Evolutionary conservation across 2,113 vertebrate genomes (phyloP).

Genomic region (Aphyosemion australe): DNA sequence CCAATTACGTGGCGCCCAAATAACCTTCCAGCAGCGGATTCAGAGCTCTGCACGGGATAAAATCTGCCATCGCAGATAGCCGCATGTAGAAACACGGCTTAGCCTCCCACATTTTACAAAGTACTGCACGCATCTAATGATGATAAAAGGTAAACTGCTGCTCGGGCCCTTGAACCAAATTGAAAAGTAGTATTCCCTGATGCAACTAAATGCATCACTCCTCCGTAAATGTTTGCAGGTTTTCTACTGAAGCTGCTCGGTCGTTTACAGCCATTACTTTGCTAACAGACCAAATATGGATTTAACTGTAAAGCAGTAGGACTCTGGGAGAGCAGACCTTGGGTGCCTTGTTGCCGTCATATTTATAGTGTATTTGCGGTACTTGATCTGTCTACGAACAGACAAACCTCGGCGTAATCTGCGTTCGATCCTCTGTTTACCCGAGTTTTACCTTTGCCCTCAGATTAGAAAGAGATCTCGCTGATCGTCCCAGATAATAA

Average conservation of each 20-base stretch:
- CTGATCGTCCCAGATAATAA: conserved; percentile 60
- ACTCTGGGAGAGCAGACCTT: conserved; percentile 25
- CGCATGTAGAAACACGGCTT: conserved; percentile 1
- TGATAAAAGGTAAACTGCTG: conserved; percentile 21
- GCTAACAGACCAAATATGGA: conserved; percentile 33
- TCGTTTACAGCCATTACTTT: conserved; percentile 25
- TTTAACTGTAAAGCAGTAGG: conserved; percentile 21
- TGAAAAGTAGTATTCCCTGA: conserved; percentile 13
- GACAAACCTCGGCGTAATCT: conserved; percentile 37
- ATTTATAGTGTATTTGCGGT: conserved; percentile 22
- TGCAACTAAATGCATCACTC: conserved; percentile 15
- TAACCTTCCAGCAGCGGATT: conserved; percentile 34
- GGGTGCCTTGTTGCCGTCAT: conserved; percentile 29
- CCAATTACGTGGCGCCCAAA: conserved; percentile 59
- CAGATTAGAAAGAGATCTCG: conserved; percentile 55
- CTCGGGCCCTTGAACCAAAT: conserved; percentile 6
- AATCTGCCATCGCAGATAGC: conserved; percentile 27
- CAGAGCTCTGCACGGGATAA: conserved; percentile 28
- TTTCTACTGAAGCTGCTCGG: conserved; percentile 10
- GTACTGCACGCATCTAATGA: not conserved
- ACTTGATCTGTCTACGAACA: conserved; percentile 28
- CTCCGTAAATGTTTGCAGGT: conserved; percentile 14
- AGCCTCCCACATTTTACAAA: conserved; percentile 1
- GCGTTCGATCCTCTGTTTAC: conserved; percentile 44
- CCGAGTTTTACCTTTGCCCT: conserved; percentile 61